Base-by-base conservation (phyloP, 2,797 vertebrate genomes). In the Parambassis ranga region DNA sequence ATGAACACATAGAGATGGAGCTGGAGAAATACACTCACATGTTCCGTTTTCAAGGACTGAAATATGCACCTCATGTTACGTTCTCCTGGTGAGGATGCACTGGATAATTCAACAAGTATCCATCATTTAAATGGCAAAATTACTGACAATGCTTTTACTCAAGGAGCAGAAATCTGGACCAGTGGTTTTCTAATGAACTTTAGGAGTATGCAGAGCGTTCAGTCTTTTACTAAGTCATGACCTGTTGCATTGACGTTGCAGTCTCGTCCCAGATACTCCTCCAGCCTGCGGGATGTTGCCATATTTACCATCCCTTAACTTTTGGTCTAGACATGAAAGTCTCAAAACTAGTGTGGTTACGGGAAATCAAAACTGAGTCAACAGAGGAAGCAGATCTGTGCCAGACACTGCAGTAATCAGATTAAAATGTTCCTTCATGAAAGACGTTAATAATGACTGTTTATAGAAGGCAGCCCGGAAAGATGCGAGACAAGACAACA, bases 281-380 rank as follows among this genome's bases (percentile, higher is more conserved):
- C 19, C 67, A 52, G 64, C 75, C 47, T 56, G 61, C 69, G 48
- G 44, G 30, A 46, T 37, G 75, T 57, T 64, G 55, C 66, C 75
- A 79, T 53, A 71, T 75, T 77, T 75, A 71, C 61, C 64, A 77
- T 46, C 10, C 35, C 26, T 52, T 50, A 37, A 48, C 41, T 60
- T 47, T 71, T 70, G 42, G 75, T 83, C 79, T 75, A 75, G 73
- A 79, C 77, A 16, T 44, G 61, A 77, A 63, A 13, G 32, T 63
- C 27, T 65, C 16, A 68, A 69, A 55, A 51, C 57, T 63, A 36
- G 36, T 75, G 81, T 65, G 77, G 70, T 83, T 49, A 48, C 66
- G 52, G 74, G 61, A 80, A 79, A 77, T 79, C 68, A 72, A 77
- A 79, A 72, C 53, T 36, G 32, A 78, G 37, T 66, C 65, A 66